Conservation (phyloP, 2,113 vertebrate genomes). For the Fregetta grallaria region DNA sequence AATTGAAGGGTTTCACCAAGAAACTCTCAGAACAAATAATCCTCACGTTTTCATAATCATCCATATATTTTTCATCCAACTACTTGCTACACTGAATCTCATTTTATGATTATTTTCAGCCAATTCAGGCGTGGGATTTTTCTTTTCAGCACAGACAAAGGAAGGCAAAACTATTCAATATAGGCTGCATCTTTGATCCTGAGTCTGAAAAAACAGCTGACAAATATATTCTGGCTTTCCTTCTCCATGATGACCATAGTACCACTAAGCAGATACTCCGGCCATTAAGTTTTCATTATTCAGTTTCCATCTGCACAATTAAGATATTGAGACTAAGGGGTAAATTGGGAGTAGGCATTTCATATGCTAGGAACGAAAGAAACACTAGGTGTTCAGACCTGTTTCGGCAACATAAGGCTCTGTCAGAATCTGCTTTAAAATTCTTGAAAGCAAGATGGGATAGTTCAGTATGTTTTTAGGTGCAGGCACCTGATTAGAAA, state of each 20-base stretch:
- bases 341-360: background rate
- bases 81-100: background rate
- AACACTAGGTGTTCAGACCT: background rate
- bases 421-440: background rate
- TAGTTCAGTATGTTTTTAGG: background rate
- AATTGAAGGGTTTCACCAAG: background rate
- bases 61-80: background rate
- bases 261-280: background rate
- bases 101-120: background rate
- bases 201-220: background rate
- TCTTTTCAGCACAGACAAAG: background rate
- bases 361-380: background rate
- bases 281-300: background rate
- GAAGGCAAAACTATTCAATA: background rate
- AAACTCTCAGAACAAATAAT: background rate
- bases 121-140: background rate
- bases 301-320: background rate
- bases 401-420: background rate
- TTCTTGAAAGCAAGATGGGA: background rate
- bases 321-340: background rate
- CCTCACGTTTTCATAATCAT: background rate
- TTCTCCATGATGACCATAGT: background rate
- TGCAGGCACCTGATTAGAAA: background rate
- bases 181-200: background rate
- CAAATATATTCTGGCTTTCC: background rate